Evolutionary conservation across 2,113 vertebrate genomes (phyloP), one percentile per base, ranked within the genome.

Genomic region (Ctenomys sociabilis): DNA sequence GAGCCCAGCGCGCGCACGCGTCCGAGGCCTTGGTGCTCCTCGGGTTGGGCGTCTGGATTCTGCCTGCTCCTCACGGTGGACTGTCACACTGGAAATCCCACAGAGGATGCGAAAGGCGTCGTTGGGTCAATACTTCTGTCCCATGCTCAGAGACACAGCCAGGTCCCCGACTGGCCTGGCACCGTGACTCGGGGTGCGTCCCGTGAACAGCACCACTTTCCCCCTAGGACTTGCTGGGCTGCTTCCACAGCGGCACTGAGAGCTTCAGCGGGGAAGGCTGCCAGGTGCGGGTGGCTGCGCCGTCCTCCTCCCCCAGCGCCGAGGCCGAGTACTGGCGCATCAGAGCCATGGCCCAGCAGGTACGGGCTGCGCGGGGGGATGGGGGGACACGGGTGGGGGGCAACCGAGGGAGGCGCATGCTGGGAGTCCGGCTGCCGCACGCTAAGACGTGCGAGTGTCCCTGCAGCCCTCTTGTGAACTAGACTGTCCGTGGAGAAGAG

Each of bases 251-350:
- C 2, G 99, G 99, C 24, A 99, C 99, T 0, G 99, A 99, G 97
- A 99, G 99, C 97, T 99, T 99, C 85, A 99, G 99, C 0, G 99
- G 99, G 68, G 99, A 99, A 63, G 99, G 99, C 87, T 99, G 99
- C 95, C 99, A 99, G 98, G 99, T 99, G 96, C 99, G 99, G 97
- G 99, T 99, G 83, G 99, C 99, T 0, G 99, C 99, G 0, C 99
- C 99, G 0, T 99, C 99, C 16, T 98, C 99, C 37, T 99, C 99
- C 0, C 99, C 99, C 0, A 99, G 99, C 9, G 99, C 99, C 0
- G 99, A 99, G 98, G 99, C 99, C 0, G 99, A 99, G 89, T 99
- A 99, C 98, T 99, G 99, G 99, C 99, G 99, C 98, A 99, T 99
- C 98, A 99, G 99, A 96, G 99, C 99, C 35, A 99, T 99, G 99